These are phyloP conservation scores for Drosophila planitibia DNA, from an alignment of 2,888 invertebrate genomes.

Conservation along the genomic window DNA sequence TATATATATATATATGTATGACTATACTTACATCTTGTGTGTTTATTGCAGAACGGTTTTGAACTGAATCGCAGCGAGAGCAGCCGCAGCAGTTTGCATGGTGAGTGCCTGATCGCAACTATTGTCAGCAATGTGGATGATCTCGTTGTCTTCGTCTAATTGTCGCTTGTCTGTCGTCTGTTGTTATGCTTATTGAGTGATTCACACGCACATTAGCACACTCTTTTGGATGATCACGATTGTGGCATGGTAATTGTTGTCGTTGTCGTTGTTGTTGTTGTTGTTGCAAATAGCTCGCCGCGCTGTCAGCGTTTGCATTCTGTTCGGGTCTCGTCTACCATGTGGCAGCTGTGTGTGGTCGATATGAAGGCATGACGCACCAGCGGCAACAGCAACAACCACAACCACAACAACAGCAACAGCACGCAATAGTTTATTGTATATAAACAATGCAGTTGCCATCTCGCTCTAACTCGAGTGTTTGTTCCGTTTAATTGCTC, in stretches of 20 bases:
- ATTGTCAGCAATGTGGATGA: constrained; percentile 20
- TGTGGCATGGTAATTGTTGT: constrained; percentile 49
- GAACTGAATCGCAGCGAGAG: constrained; percentile 84
- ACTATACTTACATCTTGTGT: background rate
- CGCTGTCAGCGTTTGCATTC: constrained; percentile 47
- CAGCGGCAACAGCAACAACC: constrained; percentile 8
- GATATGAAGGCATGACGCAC: constrained; percentile 50
- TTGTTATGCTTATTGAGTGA: constrained; percentile 24
- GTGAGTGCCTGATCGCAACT: constrained; percentile 58
- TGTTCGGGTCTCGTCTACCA: constrained; percentile 25
- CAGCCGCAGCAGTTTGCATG: constrained; percentile 64
- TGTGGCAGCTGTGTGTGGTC: constrained; percentile 66
- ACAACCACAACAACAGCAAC: background rate
- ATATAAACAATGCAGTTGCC: constrained; percentile 45
- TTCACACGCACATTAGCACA: constrained; percentile 57
- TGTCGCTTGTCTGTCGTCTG: constrained; percentile 31
- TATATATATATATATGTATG: background rate
- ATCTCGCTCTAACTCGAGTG: constrained; percentile 33
- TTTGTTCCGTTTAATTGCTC: constrained; percentile 45
- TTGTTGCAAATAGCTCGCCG: constrained; percentile 41
- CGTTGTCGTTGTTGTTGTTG: constrained; percentile 19
- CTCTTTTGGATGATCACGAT: constrained; percentile 46
- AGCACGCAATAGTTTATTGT: constrained; percentile 28
- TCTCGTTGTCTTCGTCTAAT: constrained; percentile 2
- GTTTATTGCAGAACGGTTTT: constrained; percentile 87